Evolutionary conservation across 2,797 vertebrate genomes (phyloP).

Genomic region (Echeneis naucrates): DNA sequence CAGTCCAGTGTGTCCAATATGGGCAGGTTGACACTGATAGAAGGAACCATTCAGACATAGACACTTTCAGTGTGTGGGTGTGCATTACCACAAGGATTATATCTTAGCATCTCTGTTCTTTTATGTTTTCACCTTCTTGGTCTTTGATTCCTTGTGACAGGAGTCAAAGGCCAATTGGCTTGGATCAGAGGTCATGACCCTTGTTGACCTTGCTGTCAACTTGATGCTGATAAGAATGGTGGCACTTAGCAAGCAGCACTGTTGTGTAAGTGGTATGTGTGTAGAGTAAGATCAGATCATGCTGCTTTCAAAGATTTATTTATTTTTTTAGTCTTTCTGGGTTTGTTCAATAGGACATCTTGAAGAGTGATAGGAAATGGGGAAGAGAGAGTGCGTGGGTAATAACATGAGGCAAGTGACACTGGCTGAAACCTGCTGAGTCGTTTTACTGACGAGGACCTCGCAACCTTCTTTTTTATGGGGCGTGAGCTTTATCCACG

Average conservation of each 20-base stretch:
- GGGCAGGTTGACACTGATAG: slow-evolving; percentile 31
- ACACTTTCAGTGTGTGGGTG: slow-evolving; percentile 16
- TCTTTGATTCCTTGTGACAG: slow-evolving; percentile 78
- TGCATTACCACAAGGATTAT: slow-evolving; percentile 60
- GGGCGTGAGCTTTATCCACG: no score
- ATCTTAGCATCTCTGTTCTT: slow-evolving; percentile 59
- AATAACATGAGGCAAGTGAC: no score
- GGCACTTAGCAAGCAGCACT: slow-evolving; percentile 44
- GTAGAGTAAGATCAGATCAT: slow-evolving; percentile 13
- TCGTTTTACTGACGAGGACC: no score
- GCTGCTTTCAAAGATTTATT: slow-evolving; percentile 9
- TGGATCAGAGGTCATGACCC: slow-evolving; percentile 71
- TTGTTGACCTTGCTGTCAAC: slow-evolving; percentile 77
- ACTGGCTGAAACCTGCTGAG: no score
- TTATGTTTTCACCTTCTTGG: slow-evolving; percentile 56
- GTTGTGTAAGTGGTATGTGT: slow-evolving; percentile 16
- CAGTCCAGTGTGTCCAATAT: slow-evolving; percentile 4
- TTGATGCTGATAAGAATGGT: slow-evolving; percentile 68
- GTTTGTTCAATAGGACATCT: no score
- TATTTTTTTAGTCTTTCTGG: background rate
- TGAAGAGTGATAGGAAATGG: no score
- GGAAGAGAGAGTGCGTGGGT: no score
- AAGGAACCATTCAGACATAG: slow-evolving; percentile 53
- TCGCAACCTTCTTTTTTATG: no score
- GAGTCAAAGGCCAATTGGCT: slow-evolving; percentile 79